These are phyloP conservation scores for Perccottus glenii DNA, from an alignment of 2,113 vertebrate genomes.

Conservation along the genomic window DNA sequence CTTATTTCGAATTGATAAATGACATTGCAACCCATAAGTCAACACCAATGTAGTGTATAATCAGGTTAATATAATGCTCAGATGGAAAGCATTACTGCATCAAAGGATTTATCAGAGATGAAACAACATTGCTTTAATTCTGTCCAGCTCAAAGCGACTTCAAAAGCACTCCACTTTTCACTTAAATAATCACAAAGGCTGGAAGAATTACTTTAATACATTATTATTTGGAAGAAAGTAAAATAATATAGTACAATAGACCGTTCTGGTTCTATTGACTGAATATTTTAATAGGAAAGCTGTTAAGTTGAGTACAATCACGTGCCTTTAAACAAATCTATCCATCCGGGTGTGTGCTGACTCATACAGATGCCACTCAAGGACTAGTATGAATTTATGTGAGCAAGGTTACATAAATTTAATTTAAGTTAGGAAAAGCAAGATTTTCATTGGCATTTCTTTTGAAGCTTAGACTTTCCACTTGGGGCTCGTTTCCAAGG, in stretches of 20 bases:
- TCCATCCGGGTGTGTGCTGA: background rate
- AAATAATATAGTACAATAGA: too few species aligned
- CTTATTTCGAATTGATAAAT: background rate
- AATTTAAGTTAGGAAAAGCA: slow-evolving; percentile 15
- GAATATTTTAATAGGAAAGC: background rate
- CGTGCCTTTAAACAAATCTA: background rate
- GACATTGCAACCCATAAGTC: background rate
- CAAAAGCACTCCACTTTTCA: slow-evolving; percentile 7
- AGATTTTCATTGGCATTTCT: slow-evolving; percentile 24
- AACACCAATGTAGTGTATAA: background rate
- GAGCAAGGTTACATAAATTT: slow-evolving; percentile 10
- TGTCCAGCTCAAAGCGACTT: background rate
- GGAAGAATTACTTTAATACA: background rate
- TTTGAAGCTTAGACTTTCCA: slow-evolving; percentile 32
- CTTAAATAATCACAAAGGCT: slow-evolving; percentile 10
- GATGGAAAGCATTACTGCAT: background rate
- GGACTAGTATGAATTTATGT: background rate
- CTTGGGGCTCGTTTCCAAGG: slow-evolving; percentile 54
- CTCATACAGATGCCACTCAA: background rate
- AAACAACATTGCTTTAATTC: slow-evolving; percentile 1
- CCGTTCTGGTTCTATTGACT: background rate
- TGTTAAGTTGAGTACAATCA: too few species aligned
- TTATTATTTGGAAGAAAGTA: background rate
- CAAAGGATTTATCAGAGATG: slow-evolving; percentile 4
- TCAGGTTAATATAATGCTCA: background rate